phyloP scores from a whole-genome alignment of 2,113 vertebrate species.

The Plecotus auritus region DNA sequence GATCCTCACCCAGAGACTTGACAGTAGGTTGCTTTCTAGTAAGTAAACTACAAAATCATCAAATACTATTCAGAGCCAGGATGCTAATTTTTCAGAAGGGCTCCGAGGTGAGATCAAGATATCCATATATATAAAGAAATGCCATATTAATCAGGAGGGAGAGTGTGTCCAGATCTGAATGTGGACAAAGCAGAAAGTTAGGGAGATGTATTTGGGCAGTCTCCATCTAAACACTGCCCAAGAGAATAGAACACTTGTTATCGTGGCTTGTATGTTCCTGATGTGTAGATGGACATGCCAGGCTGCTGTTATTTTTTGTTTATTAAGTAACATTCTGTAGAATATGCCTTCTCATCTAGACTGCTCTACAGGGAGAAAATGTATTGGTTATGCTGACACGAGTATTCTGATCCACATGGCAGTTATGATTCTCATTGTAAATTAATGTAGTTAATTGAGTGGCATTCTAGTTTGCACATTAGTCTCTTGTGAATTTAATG shows the following conservation, averaged over 20 bases:
- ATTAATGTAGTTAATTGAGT: not conserved
- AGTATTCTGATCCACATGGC: not conserved
- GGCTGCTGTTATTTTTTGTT: not conserved
- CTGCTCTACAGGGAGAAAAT: not conserved
- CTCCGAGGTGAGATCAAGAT: not conserved
- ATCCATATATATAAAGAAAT: not conserved
- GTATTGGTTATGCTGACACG: not conserved
- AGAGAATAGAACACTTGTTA: not conserved
- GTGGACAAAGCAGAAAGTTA: not conserved
- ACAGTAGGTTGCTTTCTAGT: not conserved
- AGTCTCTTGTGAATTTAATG: slow-evolving; percentile 11
- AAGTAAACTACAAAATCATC: not conserved
- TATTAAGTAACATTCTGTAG: slow-evolving; percentile 2
- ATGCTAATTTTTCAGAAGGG: not conserved
- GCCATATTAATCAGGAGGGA: not conserved
- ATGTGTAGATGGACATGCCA: not conserved
- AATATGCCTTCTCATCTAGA: slow-evolving; percentile 13
- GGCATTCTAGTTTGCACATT: not conserved
- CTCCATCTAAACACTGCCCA: not conserved
- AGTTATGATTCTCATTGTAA: not conserved
- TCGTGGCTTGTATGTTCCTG: not conserved
- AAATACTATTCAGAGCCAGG: not conserved
- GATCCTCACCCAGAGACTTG: not conserved
- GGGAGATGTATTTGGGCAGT: not conserved
- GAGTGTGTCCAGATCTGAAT: not conserved